A percentile compares a stretch with the other conserved stretches of the same genome.
Evolutionary conservation across 2,888 invertebrate genomes (phyloP).

Genomic region (Mythimna vitellina): DNA sequence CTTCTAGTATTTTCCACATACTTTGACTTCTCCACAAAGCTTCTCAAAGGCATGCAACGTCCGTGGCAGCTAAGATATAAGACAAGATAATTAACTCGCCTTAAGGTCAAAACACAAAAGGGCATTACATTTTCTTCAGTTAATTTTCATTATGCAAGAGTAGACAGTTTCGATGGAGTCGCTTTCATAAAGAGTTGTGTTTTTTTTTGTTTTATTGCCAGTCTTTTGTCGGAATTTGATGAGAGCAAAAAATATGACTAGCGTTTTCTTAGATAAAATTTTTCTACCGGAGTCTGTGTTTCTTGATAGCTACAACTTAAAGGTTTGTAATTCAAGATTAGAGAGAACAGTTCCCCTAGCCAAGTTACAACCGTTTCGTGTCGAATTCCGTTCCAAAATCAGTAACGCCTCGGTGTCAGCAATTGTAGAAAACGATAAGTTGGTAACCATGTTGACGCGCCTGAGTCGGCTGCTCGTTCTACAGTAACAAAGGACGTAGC

Average conservation of each 20-base stretch:
- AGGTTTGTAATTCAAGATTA: no score
- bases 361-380: no score
- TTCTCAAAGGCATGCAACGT: slow-evolving; percentile 47
- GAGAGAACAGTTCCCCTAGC: no score
- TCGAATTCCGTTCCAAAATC: no score
- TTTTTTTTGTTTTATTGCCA: slow-evolving; percentile 13
- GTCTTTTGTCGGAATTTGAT: slow-evolving; percentile 15
- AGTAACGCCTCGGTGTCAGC: no score
- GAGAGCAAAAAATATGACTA: not conserved
- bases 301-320: not conserved
- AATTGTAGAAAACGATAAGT: no score
- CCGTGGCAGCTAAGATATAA: slow-evolving; percentile 27
- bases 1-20: slow-evolving; percentile 11
- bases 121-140: slow-evolving; percentile 35
- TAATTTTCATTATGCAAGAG: slow-evolving; percentile 34
- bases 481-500: no score
- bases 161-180: slow-evolving; percentile 1
- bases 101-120: slow-evolving; percentile 52
- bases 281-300: not conserved
- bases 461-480: no score
- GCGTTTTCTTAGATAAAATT: not conserved
- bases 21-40: slow-evolving; percentile 30
- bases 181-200: not conserved
- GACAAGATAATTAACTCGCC: slow-evolving; percentile 57
- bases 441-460: no score